Evolutionary conservation across 2,888 invertebrate genomes (phyloP).

Genomic region (Ligdia adustata): DNA sequence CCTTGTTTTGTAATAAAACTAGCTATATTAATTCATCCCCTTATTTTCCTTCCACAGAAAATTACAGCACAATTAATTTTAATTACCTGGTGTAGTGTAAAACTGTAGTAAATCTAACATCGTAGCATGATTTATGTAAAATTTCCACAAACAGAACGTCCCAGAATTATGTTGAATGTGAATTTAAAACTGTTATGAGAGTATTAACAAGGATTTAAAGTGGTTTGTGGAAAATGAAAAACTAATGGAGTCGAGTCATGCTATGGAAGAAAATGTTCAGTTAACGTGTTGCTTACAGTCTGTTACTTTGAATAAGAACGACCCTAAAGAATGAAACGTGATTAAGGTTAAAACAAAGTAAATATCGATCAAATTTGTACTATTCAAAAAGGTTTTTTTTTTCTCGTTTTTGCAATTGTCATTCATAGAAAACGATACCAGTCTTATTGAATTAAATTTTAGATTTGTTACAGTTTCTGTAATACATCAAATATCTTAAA

Average conservation of each 20-base stretch:
- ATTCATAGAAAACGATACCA: too few species aligned
- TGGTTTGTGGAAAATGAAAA: constrained; percentile 36
- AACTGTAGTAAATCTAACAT: constrained; percentile 31
- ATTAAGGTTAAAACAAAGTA: too few species aligned
- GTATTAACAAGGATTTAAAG: constrained; percentile 37
- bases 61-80: constrained; percentile 23
- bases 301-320: not conserved
- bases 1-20: too few species aligned
- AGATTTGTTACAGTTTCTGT: too few species aligned
- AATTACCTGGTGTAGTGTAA: constrained; percentile 29
- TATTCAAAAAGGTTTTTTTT: too few species aligned
- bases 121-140: constrained; percentile 31
- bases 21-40: too few species aligned
- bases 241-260: constrained; percentile 35
- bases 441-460: too few species aligned
- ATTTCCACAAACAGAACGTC: constrained; percentile 19
- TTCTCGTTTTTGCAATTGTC: too few species aligned
- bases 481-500: too few species aligned
- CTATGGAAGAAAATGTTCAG: constrained; percentile 14
- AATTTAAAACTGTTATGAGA: constrained; percentile 38
- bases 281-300: not conserved
- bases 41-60: too few species aligned
- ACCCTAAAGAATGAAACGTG: too few species aligned
- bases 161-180: constrained; percentile 36
- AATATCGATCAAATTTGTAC: too few species aligned